Base-by-base conservation (phyloP, 1,140 invertebrate species). In the Diorhabda sublineata region DNA sequence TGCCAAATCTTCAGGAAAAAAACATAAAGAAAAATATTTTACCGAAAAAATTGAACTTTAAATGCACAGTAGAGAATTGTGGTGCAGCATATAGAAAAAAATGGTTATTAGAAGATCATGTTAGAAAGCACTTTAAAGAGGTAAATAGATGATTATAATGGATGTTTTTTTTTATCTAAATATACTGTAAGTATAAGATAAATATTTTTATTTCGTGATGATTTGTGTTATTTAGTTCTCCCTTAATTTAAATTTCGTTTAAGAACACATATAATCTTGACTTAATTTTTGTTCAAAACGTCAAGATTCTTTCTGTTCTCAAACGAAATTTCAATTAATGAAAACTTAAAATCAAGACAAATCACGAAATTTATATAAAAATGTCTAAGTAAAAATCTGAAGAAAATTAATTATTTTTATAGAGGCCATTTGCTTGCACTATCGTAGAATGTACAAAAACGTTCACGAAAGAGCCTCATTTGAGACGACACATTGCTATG, bases 401-500 rank as follows among this genome's bases (percentile, higher is more conserved):
- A 52, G n/a, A 8, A 52, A 3, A 4, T 52, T 52, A 2, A 52
- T 52, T 8, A 52, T 52, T 8, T 52, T 80, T 81, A 69, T 74
- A 84, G 83, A 82, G 79, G 75, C 79, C 80, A 41, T 84, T 81
- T 76, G 45, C 66, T 56, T 84, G 83, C 72, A 67, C 76, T 66
- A 76, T 77, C 70, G 69, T 69, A 64, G 78, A 80, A 52, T 85
- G 84, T 77, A 66, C 56, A n/a, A 85, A 84, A 75, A 71, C 81
- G 63, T 85, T 84, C 66, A 81, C 83, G 43, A 83, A 78, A 69
- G 82, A 81, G 69, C 82, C 81, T 69, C 84, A 85, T 74, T 79
- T 85, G 60, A 77, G 78, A 66, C 77, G 84, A 7, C 84, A 85
- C 68, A 78, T 82, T 68, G 80, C 78, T 61, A 80, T 61, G 64